Evolutionary conservation across 2,888 invertebrate genomes (phyloP).

Genomic region (Ecliptopera silaceata): DNA sequence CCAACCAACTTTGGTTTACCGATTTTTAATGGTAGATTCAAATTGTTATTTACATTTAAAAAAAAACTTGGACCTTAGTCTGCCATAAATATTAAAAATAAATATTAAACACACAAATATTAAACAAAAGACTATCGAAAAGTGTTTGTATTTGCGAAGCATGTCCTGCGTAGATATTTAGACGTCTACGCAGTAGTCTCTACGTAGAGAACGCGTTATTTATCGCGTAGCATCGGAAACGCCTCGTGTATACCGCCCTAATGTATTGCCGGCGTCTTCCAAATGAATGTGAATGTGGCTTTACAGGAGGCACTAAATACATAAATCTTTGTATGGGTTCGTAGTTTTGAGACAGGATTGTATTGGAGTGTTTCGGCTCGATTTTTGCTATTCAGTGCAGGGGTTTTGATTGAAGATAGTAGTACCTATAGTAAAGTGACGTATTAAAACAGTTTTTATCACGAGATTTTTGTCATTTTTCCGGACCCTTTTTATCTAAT

Average conservation of each 20-base stretch:
- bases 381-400: too few species aligned
- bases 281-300: conserved; percentile 32
- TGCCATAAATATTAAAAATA: neutral
- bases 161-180: conserved; percentile 30
- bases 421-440: too few species aligned
- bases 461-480: too few species aligned
- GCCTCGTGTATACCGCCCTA: conserved; percentile 51
- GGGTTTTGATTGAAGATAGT: too few species aligned
- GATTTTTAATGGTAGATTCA: neutral
- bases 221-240: conserved; percentile 68
- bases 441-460: too few species aligned
- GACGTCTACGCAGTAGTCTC: conserved; percentile 21
- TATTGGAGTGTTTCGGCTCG: too few species aligned
- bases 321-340: too few species aligned
- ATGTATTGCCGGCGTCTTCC: conserved; percentile 49
- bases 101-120: neutral
- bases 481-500: too few species aligned
- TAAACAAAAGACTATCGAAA: neutral
- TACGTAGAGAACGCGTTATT: conserved; percentile 46
- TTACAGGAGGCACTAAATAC: conserved; percentile 8
- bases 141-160: neutral
- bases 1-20: conserved; percentile 1
- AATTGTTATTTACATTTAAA: neutral
- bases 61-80: neutral
- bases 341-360: too few species aligned